Conservation (phyloP, 2,113 vertebrate genomes). For the Pica pica region DNA sequence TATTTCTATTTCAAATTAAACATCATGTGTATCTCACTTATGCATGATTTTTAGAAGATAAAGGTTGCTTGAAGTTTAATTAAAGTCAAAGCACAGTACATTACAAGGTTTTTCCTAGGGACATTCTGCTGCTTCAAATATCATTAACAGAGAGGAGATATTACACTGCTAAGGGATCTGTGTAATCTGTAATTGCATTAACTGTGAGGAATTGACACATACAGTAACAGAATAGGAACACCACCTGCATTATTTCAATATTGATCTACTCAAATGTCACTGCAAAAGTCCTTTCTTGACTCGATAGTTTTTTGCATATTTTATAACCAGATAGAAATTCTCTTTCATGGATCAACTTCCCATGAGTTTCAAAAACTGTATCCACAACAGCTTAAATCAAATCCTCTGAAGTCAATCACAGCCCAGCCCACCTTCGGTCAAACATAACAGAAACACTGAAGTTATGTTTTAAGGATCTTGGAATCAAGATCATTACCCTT, state of each 20-base stretch:
- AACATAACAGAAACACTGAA: not conserved
- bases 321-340: not conserved
- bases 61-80: not conserved
- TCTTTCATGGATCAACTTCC: not conserved
- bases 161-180: not conserved
- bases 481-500: not conserved
- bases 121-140: not conserved
- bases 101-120: not conserved
- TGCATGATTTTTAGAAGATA: not conserved
- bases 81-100: not conserved
- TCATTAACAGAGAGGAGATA: not conserved
- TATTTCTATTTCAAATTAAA: not conserved
- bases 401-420: not conserved
- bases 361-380: not conserved
- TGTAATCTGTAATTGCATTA: not conserved
- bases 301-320: not conserved
- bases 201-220: not conserved
- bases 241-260: not conserved
- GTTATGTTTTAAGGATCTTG: not conserved
- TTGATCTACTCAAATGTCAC: not conserved
- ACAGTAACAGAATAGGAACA: not conserved
- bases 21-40: not conserved
- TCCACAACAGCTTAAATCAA: not conserved
- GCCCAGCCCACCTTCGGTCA: not conserved
- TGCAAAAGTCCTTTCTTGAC: not conserved